Evolutionary conservation across 2,888 invertebrate genomes (phyloP), one percentile per base, ranked within the genome.

Genomic region (Parnassius orleans): DNA sequence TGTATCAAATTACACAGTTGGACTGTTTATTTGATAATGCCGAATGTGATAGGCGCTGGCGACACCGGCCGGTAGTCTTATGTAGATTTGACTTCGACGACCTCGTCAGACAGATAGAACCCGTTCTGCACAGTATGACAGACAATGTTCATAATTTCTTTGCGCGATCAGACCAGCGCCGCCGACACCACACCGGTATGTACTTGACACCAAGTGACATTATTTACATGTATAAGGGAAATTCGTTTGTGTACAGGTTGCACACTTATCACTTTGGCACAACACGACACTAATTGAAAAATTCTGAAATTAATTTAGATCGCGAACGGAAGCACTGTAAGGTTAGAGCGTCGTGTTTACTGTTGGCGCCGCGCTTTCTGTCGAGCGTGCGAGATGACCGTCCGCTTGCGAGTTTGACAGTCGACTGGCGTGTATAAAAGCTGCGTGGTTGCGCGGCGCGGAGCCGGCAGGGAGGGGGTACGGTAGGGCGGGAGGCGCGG

Each of bases 301-400:
- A 74, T 53, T 75, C 74, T 75, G 76, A 81, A 85, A 84, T 82
- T 79, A 83, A 84, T 84, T 85, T 85, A 83, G 75, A 76, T 82
- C 80, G 82, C 83, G 81, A 86, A 83, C 84, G 86, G 86, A 87
- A 86, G 83, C 87, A 79, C 77, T 75, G 77, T 78, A 79, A 80
- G 80, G 83, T 81, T 83, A 83, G 77, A 86, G 84, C 87, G 87
- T 87, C 87, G 88, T 91, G 90, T 90, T 90, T 90, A 88, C 86
- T 84, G 84, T 90, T 89, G 83, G 81, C 86, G 89, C 87, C 87
- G 80, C 80, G 82, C 78, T 81, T 83, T 80, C 73, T 68, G 65
- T 66, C 64, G 61, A 68, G 70, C 72, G 71, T 68, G 69, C 74
- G 67, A 68, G 7, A 66, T 82, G 68, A 72, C 79, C 81, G 73